Conservation (phyloP, 2,113 vertebrate genomes). For the Vulpes ferrilata region DNA sequence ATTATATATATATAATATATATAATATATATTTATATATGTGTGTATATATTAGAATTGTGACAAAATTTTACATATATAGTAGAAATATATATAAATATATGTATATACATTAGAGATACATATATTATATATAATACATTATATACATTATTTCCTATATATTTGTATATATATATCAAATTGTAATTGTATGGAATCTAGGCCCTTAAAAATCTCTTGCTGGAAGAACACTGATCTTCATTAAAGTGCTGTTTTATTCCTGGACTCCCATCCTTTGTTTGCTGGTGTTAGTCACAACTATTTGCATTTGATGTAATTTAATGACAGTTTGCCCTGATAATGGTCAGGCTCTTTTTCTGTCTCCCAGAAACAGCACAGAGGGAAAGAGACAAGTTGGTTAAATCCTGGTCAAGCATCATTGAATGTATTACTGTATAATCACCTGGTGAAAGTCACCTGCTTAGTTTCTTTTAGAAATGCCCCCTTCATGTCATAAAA, state of each 20-base stretch:
- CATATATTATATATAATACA: neutral
- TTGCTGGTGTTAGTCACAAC: neutral
- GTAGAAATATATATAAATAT: neutral
- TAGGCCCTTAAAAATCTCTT: neutral
- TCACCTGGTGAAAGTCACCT: neutral
- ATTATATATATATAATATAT: no score
- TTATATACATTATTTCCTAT: neutral
- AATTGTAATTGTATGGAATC: neutral
- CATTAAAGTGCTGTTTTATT: neutral
- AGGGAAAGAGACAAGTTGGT: neutral
- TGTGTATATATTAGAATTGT: neutral
- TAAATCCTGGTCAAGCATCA: neutral
- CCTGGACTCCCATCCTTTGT: neutral
- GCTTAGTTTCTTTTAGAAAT: neutral
- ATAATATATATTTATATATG: neutral
- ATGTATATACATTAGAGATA: neutral
- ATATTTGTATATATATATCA: neutral
- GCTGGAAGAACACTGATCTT: neutral
- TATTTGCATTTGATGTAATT: slow-evolving; percentile 21
- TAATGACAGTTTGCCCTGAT: slow-evolving; percentile 34
- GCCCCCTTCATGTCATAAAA: neutral
- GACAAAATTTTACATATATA: neutral
- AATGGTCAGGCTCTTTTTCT: slow-evolving; percentile 10
- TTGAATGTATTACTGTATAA: neutral
- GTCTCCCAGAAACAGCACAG: slow-evolving; percentile 1